These are phyloP conservation scores for Bergia puertoricense DNA, from an alignment of 92 coral and sea anemone species.

Conservation along the genomic window DNA sequence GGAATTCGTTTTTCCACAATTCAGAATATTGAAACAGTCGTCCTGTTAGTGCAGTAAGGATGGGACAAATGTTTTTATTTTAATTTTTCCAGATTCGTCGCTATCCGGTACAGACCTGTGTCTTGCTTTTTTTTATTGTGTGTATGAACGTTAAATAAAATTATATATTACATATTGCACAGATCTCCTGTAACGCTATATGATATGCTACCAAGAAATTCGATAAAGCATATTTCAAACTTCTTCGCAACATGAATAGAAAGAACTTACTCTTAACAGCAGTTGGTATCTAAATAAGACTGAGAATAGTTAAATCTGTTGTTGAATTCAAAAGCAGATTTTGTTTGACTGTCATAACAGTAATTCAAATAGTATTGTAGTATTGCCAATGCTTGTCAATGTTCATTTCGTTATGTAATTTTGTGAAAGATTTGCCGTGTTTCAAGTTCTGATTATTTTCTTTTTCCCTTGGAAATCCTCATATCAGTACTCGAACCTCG, in stretches of 20 bases:
- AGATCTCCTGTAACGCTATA: not conserved
- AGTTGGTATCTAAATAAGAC: not conserved
- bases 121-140: no score
- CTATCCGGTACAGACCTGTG: not conserved
- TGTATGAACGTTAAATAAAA: not conserved
- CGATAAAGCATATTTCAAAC: not conserved
- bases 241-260: not conserved
- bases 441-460: no score
- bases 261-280: not conserved
- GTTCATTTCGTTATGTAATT: no score
- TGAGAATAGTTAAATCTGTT: not conserved
- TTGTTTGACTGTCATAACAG: not conserved
- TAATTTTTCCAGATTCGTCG: not conserved
- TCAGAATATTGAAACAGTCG: not conserved
- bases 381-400: no score
- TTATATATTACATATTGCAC: constrained; percentile 10
- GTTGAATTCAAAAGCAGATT: not conserved
- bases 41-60: not conserved
- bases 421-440: no score
- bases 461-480: no score
- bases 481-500: no score
- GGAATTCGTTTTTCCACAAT: not conserved
- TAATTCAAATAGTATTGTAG: not conserved
- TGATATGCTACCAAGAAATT: no score
- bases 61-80: not conserved